Evolutionary conservation across 2,797 vertebrate genomes (phyloP).

Genomic region (Cheirogaleus major): DNA sequence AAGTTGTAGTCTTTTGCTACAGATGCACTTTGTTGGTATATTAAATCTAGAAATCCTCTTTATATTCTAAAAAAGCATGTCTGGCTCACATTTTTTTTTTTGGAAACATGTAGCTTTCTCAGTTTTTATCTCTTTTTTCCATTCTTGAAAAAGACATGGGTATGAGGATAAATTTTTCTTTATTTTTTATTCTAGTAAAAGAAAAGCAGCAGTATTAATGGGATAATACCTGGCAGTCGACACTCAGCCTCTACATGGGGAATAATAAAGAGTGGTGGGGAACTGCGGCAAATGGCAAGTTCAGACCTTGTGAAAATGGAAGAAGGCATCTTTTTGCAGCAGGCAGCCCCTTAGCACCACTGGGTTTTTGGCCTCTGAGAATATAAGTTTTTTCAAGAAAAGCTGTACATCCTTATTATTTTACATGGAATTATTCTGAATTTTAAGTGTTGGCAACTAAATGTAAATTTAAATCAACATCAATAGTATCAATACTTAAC

Average conservation of each 20-base stretch:
- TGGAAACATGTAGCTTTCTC: neutral
- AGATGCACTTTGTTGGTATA: conserved; percentile 10
- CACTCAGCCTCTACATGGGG: neutral
- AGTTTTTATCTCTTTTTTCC: neutral
- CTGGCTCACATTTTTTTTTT: neutral
- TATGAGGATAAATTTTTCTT: neutral
- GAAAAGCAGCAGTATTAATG: neutral
- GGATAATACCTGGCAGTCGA: neutral
- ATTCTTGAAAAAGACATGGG: neutral
- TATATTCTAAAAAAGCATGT: neutral
- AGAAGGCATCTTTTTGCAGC: too few species aligned
- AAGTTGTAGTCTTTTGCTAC: neutral
- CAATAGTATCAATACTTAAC: neutral
- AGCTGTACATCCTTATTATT: neutral
- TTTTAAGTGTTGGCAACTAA: neutral
- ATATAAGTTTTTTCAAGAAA: neutral
- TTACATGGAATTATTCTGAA: neutral
- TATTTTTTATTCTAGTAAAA: neutral
- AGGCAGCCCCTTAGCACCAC: neutral
- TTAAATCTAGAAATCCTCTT: conserved; percentile 20
- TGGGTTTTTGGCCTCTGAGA: neutral
- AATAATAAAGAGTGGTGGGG: neutral
- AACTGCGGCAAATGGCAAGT: neutral
- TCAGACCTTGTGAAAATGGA: neutral
- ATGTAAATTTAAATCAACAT: neutral